Evolutionary conservation across 2,113 vertebrate genomes (phyloP).

Genomic region (Lophochroa leadbeateri): DNA sequence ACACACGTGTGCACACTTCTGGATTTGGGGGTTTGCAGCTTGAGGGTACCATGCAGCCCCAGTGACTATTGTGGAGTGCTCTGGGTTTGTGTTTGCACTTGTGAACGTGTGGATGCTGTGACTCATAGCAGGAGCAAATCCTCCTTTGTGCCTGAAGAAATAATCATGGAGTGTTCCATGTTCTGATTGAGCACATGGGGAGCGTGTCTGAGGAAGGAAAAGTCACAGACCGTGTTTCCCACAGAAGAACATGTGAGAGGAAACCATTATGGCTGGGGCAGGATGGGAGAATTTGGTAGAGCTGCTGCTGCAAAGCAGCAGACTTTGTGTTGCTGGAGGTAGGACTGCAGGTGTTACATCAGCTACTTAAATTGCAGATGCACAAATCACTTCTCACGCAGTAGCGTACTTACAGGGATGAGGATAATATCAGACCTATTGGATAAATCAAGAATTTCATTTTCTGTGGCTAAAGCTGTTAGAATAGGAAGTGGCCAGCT

Average conservation of each 20-base stretch:
- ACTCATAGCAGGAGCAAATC: neutral
- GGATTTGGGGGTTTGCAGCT: neutral
- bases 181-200: neutral
- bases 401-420: neutral
- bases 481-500: neutral
- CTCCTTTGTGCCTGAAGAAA: neutral
- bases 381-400: neutral
- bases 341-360: neutral
- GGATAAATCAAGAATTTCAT: neutral
- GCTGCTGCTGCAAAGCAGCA: neutral
- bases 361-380: neutral
- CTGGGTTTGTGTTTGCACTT: neutral
- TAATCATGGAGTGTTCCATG: neutral
- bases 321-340: neutral
- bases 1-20: neutral
- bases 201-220: neutral
- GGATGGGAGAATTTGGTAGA: neutral
- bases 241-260: neutral
- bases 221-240: neutral
- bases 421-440: neutral
- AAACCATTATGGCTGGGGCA: neutral
- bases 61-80: neutral
- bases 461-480: neutral
- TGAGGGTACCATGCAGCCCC: neutral
- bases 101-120: fast-evolving